These are phyloP conservation scores for Stigmatopora nigra DNA, from an alignment of 2,113 vertebrate genomes.

Conservation along the genomic window DNA sequence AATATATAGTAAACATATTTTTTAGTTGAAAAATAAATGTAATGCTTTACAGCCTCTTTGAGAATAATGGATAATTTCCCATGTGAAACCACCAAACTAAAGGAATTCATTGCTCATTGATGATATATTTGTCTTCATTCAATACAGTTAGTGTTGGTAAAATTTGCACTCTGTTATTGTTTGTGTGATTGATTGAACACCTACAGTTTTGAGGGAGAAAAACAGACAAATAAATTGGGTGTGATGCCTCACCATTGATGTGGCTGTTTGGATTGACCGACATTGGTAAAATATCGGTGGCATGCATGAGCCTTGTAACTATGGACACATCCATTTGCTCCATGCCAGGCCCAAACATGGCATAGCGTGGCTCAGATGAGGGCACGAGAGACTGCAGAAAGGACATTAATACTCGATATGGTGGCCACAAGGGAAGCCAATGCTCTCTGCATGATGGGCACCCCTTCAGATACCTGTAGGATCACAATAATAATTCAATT, in stretches of 20 bases:
- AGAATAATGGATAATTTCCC: no score
- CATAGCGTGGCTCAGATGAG: conserved; percentile 80
- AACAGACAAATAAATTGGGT: no score
- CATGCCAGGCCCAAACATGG: conserved; percentile 92
- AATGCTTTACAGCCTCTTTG: no score
- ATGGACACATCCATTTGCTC: conserved; percentile 87
- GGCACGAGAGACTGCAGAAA: conserved; percentile 81
- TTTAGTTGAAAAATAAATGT: not conserved
- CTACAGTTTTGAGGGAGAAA: no score
- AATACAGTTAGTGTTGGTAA: no score
- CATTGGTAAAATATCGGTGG: conserved; percentile 76
- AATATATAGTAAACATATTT: no score
- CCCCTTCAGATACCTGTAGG: conserved; percentile 80
- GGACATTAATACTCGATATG: conserved; percentile 74
- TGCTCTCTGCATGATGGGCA: conserved; percentile 75
- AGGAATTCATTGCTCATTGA: no score
- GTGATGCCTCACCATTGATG: conserved; percentile 74
- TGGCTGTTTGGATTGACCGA: conserved; percentile 78
- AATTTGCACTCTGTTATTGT: no score
- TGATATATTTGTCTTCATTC: no score
- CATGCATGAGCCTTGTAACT: conserved; percentile 81
- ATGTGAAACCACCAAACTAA: no score
- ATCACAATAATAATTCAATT: conserved; percentile 9
- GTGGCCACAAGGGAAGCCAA: conserved; percentile 64
- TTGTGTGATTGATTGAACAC: no score